Conservation (phyloP, 1,140 invertebrate species). For the Dendrolimus punctatus region DNA sequence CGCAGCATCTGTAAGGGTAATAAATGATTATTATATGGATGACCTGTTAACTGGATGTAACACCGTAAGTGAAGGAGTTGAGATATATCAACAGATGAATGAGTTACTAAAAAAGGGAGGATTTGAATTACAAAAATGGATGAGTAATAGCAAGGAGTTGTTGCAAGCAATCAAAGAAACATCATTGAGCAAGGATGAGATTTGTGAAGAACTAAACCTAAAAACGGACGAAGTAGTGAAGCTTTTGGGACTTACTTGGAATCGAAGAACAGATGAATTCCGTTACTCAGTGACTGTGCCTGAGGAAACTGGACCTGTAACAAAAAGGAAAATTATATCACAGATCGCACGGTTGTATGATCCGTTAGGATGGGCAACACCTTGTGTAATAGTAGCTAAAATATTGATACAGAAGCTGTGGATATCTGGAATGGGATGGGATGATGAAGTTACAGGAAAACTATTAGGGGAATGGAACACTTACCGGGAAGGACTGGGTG, state of each 20-base stretch:
- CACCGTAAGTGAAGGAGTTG: conserved; percentile 14
- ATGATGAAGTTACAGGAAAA: background rate
- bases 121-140: conserved; percentile 23
- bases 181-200: too few relatives aligned
- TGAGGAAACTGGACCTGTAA: background rate
- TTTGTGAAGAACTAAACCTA: background rate
- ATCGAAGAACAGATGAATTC: conserved; percentile 2
- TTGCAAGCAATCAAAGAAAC: conserved; percentile 6
- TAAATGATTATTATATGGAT: conserved; percentile 37
- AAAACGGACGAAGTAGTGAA: conserved; percentile 5
- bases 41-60: conserved; percentile 30
- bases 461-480: too few relatives aligned
- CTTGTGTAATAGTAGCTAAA: background rate
- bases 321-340: background rate
- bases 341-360: background rate
- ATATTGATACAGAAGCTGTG: conserved; percentile 4
- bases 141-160: conserved; percentile 13
- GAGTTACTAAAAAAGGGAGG: conserved; percentile 8
- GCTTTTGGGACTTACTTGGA: conserved; percentile 10
- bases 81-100: conserved; percentile 10
- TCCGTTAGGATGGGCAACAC: background rate
- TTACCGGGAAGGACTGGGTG: too few relatives aligned
- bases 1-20: conserved; percentile 12
- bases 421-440: conserved; percentile 1
- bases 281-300: background rate